phyloP scores from a whole-genome alignment of 2,113 vertebrate species.

The Chiloscyllium plagiosum region DNA sequence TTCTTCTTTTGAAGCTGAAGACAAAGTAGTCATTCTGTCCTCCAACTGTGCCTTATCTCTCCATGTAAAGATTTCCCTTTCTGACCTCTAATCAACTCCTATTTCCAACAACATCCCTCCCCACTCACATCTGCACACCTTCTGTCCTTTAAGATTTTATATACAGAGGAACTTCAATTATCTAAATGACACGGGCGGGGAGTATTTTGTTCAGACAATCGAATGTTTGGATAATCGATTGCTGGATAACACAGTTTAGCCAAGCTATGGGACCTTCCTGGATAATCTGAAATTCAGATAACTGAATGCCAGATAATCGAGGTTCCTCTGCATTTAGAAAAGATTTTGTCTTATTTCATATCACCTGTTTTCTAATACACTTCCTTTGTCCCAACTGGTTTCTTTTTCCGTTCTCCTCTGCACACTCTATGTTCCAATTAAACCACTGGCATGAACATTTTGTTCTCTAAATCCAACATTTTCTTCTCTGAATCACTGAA shows the following conservation, averaged over 20 bases:
- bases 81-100: background rate
- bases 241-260: no score
- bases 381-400: background rate
- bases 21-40: background rate
- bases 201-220: no score
- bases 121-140: background rate
- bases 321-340: background rate
- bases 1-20: background rate
- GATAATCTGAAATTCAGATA: no score
- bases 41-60: background rate
- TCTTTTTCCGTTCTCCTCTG: background rate
- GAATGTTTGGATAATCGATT: no score
- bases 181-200: no score
- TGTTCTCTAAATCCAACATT: background rate
- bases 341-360: background rate
- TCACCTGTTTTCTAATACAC: background rate
- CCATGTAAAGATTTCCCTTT: background rate
- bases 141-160: background rate
- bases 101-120: background rate
- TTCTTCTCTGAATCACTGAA: background rate
- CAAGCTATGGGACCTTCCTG: no score
- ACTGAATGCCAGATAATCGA: no score
- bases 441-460: background rate
- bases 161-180: background rate
- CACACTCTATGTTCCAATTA: background rate